Evolutionary conservation across 1,140 invertebrate species (phyloP).

Genomic region (Bicyclus anynana): DNA sequence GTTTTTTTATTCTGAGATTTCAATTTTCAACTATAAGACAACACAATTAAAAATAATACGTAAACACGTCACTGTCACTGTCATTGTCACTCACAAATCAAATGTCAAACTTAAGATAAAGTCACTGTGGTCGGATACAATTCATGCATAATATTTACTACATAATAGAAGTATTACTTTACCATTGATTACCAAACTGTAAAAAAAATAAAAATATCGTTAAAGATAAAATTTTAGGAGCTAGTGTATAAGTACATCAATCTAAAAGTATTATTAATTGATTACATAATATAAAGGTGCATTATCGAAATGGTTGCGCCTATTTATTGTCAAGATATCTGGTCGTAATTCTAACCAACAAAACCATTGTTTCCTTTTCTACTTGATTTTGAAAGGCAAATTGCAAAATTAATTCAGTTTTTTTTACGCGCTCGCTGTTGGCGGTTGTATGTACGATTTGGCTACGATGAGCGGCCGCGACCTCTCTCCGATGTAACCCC

Average conservation of each 20-base stretch:
- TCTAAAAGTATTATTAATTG: too few species aligned
- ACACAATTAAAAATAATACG: not conserved
- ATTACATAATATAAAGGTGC: too few species aligned
- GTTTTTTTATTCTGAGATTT: too few species aligned
- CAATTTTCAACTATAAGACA: too few species aligned
- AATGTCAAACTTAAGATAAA: too few species aligned
- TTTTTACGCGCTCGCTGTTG: constrained; percentile 19
- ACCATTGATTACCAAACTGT: too few species aligned
- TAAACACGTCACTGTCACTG: not conserved
- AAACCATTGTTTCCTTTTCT: not conserved
- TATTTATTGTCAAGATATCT: too few species aligned
- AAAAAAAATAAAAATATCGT: too few species aligned
- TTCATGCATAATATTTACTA: not conserved
- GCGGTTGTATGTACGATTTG: constrained; percentile 24
- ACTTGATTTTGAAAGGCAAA: constrained; percentile 7
- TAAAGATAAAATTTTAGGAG: too few species aligned
- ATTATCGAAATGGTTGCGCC: too few species aligned
- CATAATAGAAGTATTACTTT: too few species aligned
- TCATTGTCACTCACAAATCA: not conserved
- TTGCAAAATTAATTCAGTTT: constrained; percentile 31
- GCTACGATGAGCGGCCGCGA: constrained; percentile 44
- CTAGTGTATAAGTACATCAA: too few species aligned
- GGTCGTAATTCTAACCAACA: not conserved
- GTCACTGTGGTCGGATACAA: not conserved
- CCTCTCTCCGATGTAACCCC: constrained; percentile 41